These are phyloP conservation scores for Orchesella flavescens DNA, from an alignment of 2,888 invertebrate species.

Conservation along the genomic window DNA sequence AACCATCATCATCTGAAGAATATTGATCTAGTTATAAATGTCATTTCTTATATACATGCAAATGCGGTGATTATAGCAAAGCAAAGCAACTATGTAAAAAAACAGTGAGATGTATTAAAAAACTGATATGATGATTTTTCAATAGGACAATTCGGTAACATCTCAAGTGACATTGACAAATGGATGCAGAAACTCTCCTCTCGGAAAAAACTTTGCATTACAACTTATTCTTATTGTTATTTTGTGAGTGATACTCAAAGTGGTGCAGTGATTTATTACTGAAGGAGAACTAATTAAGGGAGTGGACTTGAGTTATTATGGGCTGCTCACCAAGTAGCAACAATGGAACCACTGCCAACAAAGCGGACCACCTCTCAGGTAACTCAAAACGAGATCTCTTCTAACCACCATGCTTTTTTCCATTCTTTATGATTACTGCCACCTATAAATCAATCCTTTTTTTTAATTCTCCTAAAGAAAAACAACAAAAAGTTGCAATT, in stretches of 20 bases:
- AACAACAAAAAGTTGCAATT: constrained; percentile 1
- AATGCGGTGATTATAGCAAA: too few relatives aligned
- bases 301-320: constrained; percentile 45
- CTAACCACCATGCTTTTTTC: too few relatives aligned
- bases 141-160: too few relatives aligned
- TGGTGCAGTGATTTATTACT: constrained; percentile 48
- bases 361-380: constrained; percentile 62
- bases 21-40: too few relatives aligned
- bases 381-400: background rate
- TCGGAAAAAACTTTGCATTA: background rate
- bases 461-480: background rate
- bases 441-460: too few relatives aligned
- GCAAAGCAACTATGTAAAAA: too few relatives aligned
- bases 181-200: constrained; percentile 10
- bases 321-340: constrained; percentile 60
- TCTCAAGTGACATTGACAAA: constrained; percentile 49
- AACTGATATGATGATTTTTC: too few relatives aligned
- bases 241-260: background rate
- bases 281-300: constrained; percentile 48
- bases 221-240: background rate
- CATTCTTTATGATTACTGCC: too few relatives aligned
- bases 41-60: too few relatives aligned
- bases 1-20: too few relatives aligned
- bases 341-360: constrained; percentile 58
- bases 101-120: too few relatives aligned